Evolutionary conservation across 2,113 vertebrate genomes (phyloP).

Genomic region (Oryzias melastigma): DNA sequence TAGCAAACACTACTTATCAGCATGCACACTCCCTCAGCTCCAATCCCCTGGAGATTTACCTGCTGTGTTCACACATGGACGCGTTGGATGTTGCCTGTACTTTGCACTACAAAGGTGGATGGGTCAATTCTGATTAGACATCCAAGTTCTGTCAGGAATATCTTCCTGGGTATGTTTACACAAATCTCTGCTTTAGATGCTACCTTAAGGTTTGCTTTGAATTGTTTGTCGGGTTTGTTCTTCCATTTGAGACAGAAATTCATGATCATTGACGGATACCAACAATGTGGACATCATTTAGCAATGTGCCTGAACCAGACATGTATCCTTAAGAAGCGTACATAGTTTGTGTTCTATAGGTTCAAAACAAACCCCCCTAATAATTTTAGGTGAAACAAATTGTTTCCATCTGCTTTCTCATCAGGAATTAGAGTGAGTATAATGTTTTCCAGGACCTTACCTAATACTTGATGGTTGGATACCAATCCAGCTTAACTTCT

Average conservation of each 20-base stretch:
- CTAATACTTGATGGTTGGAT: neutral
- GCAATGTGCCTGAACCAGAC: constrained; percentile 33
- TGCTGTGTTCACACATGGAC: constrained; percentile 11
- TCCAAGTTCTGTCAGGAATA: neutral
- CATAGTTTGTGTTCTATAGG: constrained; percentile 12
- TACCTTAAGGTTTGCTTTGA: constrained; percentile 9
- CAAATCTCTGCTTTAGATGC: neutral
- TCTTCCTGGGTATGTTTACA: neutral
- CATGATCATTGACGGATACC: constrained; percentile 8
- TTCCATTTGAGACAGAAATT: constrained; percentile 24
- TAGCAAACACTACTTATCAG: constrained; percentile 2
- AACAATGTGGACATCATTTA: constrained; percentile 16
- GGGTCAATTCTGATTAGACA: neutral
- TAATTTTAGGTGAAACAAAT: neutral
- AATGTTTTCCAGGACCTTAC: neutral
- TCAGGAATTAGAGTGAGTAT: neutral
- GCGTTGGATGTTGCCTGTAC: constrained; percentile 3
- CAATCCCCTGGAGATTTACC: constrained; percentile 9
- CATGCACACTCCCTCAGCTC: constrained; percentile 5
- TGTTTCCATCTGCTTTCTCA: constrained; percentile 1
- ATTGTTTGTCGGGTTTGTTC: constrained; percentile 21
- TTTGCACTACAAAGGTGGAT: constrained; percentile 12
- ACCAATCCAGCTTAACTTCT: neutral
- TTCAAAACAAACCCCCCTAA: constrained; percentile 12
- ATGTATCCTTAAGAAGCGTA: constrained; percentile 17